phyloP scores from a whole-genome alignment of 1,140 invertebrate genomes.

The Gryllus bimaculatus region DNA sequence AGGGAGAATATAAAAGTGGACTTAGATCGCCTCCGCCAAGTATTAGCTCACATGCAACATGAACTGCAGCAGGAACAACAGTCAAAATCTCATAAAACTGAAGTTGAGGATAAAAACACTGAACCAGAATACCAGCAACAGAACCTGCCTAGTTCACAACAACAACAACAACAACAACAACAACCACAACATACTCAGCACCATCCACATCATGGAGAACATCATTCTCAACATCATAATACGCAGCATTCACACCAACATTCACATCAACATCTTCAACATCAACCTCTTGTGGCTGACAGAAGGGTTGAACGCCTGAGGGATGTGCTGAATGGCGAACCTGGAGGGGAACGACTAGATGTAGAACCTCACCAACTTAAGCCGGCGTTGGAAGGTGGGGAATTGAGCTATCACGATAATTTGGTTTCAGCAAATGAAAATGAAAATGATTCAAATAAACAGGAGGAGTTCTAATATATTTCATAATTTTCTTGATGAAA shows the following conservation, averaged over 20 bases:
- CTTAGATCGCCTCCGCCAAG: constrained; percentile 11
- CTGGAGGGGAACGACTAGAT: constrained; percentile 32
- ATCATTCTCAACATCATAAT: not conserved
- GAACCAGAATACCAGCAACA: not conserved
- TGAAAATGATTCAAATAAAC: not conserved
- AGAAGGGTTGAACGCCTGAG: not conserved
- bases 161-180: constrained; percentile 12
- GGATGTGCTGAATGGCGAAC: not conserved
- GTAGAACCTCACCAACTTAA: constrained; percentile 41
- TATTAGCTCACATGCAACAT: not conserved
- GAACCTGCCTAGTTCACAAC: not conserved
- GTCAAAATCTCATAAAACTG: not conserved
- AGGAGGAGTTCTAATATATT: constrained; percentile 11
- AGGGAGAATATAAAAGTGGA: constrained; percentile 13
- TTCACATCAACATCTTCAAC: constrained; percentile 21
- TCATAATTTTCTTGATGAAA: too few species aligned
- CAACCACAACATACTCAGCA: not conserved
- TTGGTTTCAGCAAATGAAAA: constrained; percentile 1
- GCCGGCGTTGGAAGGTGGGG: constrained; percentile 40
- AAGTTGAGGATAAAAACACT: not conserved
- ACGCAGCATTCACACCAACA: constrained; percentile 16
- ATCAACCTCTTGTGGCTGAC: constrained; percentile 8
- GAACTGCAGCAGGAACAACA: constrained; percentile 11
- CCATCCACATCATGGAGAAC: not conserved
- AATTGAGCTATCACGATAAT: constrained; percentile 36